Percentiles rank a stretch among this genome's conserved stretches.
phyloP scores from a whole-genome alignment of 2,888 invertebrate species.

The Chydorus sphaericus region DNA sequence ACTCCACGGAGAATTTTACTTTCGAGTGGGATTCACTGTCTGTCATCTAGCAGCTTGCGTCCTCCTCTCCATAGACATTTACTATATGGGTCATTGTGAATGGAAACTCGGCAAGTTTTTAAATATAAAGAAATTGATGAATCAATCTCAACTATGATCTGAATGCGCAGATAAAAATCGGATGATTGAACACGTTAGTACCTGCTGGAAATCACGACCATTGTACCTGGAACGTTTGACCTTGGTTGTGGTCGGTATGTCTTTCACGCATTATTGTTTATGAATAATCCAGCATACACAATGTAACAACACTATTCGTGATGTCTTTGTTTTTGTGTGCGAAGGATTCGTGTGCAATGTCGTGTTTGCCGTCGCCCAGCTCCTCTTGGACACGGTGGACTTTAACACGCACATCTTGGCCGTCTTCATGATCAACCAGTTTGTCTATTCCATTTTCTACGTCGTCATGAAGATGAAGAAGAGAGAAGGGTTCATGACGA shows the following conservation, averaged over 20 bases:
- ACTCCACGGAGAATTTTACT: neutral
- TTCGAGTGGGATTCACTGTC: constrained; percentile 4
- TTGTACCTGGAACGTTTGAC: constrained; percentile 3
- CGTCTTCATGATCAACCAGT: constrained; percentile 6
- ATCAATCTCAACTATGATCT: no score
- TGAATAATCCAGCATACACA: neutral
- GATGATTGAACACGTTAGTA: neutral
- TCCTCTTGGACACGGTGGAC: neutral
- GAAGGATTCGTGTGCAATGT: neutral
- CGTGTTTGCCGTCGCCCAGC: neutral
- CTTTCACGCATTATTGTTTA: neutral
- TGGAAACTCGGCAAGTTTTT: neutral
- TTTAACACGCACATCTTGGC: constrained; percentile 10
- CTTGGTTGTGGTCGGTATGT: constrained; percentile 1
- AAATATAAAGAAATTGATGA: neutral
- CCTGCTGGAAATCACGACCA: constrained; percentile 2
- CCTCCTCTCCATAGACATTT: constrained; percentile 5
- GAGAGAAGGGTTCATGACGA: neutral
- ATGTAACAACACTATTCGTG: neutral
- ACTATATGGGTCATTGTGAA: neutral
- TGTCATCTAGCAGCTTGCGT: constrained; percentile 3
- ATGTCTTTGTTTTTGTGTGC: neutral
- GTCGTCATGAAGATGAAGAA: constrained; percentile 8
- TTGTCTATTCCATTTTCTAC: constrained; percentile 7
- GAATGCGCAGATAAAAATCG: neutral